Base-by-base conservation (phyloP, 2,113 vertebrate species). In the Tupaia chinensis region DNA sequence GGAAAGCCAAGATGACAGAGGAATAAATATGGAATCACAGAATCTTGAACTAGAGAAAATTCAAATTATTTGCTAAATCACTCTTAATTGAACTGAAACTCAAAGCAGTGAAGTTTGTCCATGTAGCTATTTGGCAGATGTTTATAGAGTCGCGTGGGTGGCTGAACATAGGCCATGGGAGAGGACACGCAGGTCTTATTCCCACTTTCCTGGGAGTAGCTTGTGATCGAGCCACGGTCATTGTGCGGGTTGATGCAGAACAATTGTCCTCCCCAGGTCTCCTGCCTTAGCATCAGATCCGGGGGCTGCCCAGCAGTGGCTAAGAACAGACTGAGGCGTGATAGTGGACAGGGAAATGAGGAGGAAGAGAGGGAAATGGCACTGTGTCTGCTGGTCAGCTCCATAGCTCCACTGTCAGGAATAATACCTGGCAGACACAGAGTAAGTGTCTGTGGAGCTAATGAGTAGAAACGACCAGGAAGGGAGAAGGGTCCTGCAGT, bases 31-130 rank as follows among this genome's bases (percentile, higher is more conserved):
- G 13, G 74, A 94, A n/a, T 85, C 27, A 68, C 17, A 89, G 89
- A 91, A 81, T 93, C 82, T 92, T 95, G 87, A 17, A 89, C 11
- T 66, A 63, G 58, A 89, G 20, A 84, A 90, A 96, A 22, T 27
- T 44, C 74, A 94, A 3, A 82, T 82, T 78, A 69, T 95, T 95
- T 91, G 25, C 66, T 29, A 60, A 58, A 68, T 81, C 63, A 60
- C 56, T 84, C 56, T 89, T 83, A 23, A 32, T 86, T 81, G 58
- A 93, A 58, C 22, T 70, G 60, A 74, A 93, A 82, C 76, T 89
- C 27, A 77, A 63, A 93, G 66, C 73, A 80, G 68, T 92, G 32
- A 60, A 89, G 53, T 93, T 89, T 11, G 56, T 63, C 53, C 27
- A 9, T 87, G 7, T 20, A 80, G 60, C 76, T 68, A 60, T 29